Evolutionary conservation across 2,113 vertebrate species (phyloP).

Genomic region (Epinephelus moara): DNA sequence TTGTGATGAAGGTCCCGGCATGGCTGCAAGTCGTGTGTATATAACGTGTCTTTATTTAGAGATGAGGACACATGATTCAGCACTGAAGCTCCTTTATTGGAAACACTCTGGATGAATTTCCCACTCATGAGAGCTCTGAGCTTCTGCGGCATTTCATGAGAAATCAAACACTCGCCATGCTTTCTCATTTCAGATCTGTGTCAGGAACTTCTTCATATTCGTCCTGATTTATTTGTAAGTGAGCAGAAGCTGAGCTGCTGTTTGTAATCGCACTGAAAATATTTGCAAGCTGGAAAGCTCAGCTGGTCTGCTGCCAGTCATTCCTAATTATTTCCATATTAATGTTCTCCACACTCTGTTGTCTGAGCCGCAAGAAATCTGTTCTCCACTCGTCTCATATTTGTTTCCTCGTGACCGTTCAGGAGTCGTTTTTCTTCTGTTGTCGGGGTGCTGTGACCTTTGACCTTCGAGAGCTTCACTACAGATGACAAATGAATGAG

Average conservation of each 20-base stretch:
- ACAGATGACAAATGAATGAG: neutral
- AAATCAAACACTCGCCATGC: neutral
- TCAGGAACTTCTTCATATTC: neutral
- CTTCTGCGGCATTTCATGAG: neutral
- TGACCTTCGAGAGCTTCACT: neutral
- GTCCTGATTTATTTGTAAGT: neutral
- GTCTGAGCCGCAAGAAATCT: neutral
- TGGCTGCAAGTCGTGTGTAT: neutral
- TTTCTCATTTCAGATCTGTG: constrained; percentile 3
- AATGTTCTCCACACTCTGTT: neutral
- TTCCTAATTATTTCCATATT: constrained; percentile 31
- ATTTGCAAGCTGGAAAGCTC: neutral
- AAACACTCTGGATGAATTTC: neutral
- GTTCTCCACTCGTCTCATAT: neutral
- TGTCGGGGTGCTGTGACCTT: neutral
- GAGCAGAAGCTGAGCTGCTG: neutral
- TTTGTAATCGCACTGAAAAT: neutral
- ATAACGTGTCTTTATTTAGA: constrained; percentile 20
- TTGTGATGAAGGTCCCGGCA: neutral
- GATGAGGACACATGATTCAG: constrained; percentile 18
- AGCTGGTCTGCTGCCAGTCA: neutral
- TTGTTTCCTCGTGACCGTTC: neutral
- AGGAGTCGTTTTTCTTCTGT: neutral
- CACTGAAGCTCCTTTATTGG: constrained; percentile 5
- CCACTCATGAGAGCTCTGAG: neutral